Conservation (phyloP, 53 echinoderm and acorn worm species). For the Paelopatides confundens region DNA sequence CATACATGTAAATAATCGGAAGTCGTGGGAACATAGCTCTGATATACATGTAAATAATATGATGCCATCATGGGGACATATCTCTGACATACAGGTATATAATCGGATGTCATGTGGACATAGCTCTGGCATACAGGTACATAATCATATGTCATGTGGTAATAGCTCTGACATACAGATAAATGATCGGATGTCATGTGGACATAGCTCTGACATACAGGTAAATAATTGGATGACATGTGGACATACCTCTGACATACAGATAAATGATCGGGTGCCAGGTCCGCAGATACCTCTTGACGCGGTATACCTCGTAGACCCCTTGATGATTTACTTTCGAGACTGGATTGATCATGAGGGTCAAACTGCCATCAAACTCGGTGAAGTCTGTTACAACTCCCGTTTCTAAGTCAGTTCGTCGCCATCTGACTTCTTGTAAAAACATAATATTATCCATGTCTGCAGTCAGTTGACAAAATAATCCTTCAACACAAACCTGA, state of each 20-base stretch:
- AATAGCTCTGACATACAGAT: too few relatives aligned
- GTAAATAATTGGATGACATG: constrained; percentile 35
- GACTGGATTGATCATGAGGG: not conserved
- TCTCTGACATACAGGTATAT: too few relatives aligned
- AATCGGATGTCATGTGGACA: too few relatives aligned
- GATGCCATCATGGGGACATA: too few relatives aligned
- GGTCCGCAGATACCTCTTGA: not conserved
- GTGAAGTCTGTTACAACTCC: not conserved
- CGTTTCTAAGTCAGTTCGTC: not conserved
- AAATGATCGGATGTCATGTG: too few relatives aligned
- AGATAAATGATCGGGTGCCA: constrained; percentile 36
- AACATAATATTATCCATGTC: not conserved
- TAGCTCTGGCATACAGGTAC: too few relatives aligned
- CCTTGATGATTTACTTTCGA: not conserved
- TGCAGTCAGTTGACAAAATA: not conserved
- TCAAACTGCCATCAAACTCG: not conserved
- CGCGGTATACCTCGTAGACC: constrained; percentile 11
- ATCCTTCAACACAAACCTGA: not conserved
- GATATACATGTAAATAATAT: too few relatives aligned
- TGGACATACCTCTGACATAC: constrained; percentile 33
- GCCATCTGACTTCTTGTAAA: not conserved
- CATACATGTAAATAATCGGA: too few relatives aligned
- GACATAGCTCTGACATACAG: constrained; percentile 29
- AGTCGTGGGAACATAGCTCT: too few relatives aligned
- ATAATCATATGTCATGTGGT: too few relatives aligned